Base-by-base conservation (phyloP, 2,888 invertebrate genomes). In the Rhogogaster chlorosoma region DNA sequence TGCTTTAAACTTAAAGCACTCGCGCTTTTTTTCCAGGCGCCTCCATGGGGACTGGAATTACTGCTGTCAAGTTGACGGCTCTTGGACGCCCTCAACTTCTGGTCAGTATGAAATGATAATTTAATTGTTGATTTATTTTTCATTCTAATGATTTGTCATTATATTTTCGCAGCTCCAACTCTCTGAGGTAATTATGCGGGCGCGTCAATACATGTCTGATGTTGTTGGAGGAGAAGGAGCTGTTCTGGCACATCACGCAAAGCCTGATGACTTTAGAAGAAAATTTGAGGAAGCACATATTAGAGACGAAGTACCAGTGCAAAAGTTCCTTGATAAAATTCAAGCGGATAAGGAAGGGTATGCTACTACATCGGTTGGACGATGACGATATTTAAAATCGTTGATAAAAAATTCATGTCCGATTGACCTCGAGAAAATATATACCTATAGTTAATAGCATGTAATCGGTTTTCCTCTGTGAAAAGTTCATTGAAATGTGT, bases 1-100 rank as follows among this genome's bases (percentile, higher is more conserved):
- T 26, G 9, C 26, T 42, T 10, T 22, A 0, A 7, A 61, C 10
- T 22, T 61, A 22, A 57, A 1, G 22, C 88, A 87, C 91, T 89
- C n/a, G n/a, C n/a, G 86, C 87, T 38, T 85, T 85, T 78, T 85
- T 95, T 95, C 87, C 94, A 98, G 99, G 97, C 91, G 97, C 97
- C 85, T 99, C 99, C 53, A 97, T 97, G 93, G 98, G 98, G 87
- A 98, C 99, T 36, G 99, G 99, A 64, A 97, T 99, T 91, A 98
- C 99, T 92, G 99, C 99, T 67, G 96, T 99, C 87, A 99, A 99
- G 94, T 94, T 99, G 90, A 99, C 99, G 49, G 99, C 99, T 10
- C 95, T 99, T 61, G 99, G 99, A 90, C 96, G 99, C 92, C 99
- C 99, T 80, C 99, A 99, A 93, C 95, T 99, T 90, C 94, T 99